Evolutionary conservation across 2,113 vertebrate genomes (phyloP), one percentile per base, ranked within the genome.

Genomic region (Epinephelus moara): DNA sequence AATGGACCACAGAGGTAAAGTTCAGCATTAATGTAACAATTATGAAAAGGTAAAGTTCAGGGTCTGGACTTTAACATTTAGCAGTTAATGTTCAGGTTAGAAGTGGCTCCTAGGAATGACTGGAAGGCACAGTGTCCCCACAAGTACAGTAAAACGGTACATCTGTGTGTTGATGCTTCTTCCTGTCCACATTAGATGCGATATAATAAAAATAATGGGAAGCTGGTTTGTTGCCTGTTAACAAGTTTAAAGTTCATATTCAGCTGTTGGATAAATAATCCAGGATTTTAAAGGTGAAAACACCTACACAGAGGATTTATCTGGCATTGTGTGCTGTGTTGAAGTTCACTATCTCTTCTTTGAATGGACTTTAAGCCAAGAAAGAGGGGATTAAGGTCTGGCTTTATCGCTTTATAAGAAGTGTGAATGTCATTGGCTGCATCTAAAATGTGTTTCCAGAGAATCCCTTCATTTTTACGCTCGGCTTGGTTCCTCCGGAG

Each of bases 341-440:
- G 30, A 79, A 63, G 72, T 83, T 83, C 62, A 69, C 68, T 21
- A 63, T 84, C 78, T 73, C 15, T 45, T 6, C 42, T 70, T 60
- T 73, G 67, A 78, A 72, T 56, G 30, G 70, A 53, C 47, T 47
- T 25, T 14, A 70, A 76, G 45, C 57, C 73, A 0, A 40, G 17
- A 25, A 67, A 64, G 47, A 49, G 18, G 12, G 74, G 74, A 86
- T 81, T 78, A 74, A 4, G 73, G 17, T n/a, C 21, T 2, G 25
- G 73, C 23, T 78, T 75, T 23, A 75, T 78, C 77, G 64, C 53
- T 56, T 50, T 17, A 14, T 47, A 69, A 56, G 49, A 64, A 68
- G 78, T 67, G 69, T 88, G 73, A 88, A 81, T 75, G 50, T 83
- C 72, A 85, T 80, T 78, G 68, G 56, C 68, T 66, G 57, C 67